Base-by-base conservation (phyloP, 2,797 vertebrate species). In the Naso thynnoides region DNA sequence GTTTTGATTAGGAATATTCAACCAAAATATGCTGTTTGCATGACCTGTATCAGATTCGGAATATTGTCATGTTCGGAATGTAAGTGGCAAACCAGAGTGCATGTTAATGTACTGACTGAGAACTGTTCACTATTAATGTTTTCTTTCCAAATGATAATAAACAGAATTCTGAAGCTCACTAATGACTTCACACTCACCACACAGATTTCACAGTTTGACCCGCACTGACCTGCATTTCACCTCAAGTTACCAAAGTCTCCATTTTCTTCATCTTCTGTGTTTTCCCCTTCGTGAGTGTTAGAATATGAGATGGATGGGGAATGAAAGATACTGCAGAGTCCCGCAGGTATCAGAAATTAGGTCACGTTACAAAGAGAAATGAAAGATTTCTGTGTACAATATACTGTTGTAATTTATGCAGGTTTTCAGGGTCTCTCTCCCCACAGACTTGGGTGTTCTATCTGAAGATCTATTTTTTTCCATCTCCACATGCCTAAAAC, bases 261-360 rank as follows among this genome's bases (percentile, higher is more conserved):
- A n/a, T 5, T 24, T 71, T 82, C 58, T 75, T 48, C 53, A 24
- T 71, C 33, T 44, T 70, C 69, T 72, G 50, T 78, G 50, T 71
- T 62, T 78, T 70, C 36, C 71, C 47, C 78, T 45, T 55, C 73
- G 60, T 24, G 65, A 73, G 61, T 49, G 77, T 64, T 69, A 14
- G 65, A 88, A 72, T 70, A 68, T 69, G 75, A 86, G 65, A 86
- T 24, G 23, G 73, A 75, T 76, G 65, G 72, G 81, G 84, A 79
- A 78, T 83, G 83, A 77, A 79, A 91, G 83, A 92, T 86, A 84
- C 72, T 84, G 77, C 76, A 21, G 63, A 72, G 53, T 91, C 92
- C 89, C 91, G 29, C 67, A 86, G 86, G 92, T 89, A 87, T 47
- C 48, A 81, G 70, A 85, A 94, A 93, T 92, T 92, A 90, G 92